phyloP scores from a whole-genome alignment of 2,888 invertebrate genomes.

The Megaustenia siamemsis region DNA sequence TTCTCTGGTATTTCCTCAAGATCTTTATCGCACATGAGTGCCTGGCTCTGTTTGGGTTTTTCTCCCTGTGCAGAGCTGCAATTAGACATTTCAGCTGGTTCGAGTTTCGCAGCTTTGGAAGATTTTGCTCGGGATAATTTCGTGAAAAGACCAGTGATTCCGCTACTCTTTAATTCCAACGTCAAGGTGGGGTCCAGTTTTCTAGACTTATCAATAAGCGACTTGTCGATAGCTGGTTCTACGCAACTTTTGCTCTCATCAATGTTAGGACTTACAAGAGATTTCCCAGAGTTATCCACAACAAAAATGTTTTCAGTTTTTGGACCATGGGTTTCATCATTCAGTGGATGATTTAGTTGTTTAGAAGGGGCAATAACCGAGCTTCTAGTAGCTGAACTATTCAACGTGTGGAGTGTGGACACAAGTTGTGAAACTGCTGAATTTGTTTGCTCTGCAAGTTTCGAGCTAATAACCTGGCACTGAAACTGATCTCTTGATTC shows the following conservation, averaged over 20 bases:
- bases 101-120: background rate
- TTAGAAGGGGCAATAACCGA: background rate
- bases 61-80: background rate
- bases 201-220: background rate
- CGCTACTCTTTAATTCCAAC: background rate
- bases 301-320: background rate
- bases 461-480: background rate
- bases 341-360: background rate
- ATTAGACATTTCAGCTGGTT: background rate
- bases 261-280: background rate
- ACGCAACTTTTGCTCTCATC: background rate
- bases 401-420: background rate
- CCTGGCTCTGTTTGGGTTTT: background rate
- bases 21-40: background rate
- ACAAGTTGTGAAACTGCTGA: background rate
- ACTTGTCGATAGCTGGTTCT: background rate
- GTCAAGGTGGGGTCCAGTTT: background rate
- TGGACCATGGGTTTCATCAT: background rate
- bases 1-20: constrained; percentile 48
- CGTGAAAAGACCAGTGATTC: constrained; percentile 37
- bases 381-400: background rate
- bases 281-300: background rate
- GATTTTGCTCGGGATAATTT: constrained; percentile 30
- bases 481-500: background rate
- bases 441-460: background rate